Conservation (phyloP, 2,888 invertebrate species). For the Isoperla grammatica region DNA sequence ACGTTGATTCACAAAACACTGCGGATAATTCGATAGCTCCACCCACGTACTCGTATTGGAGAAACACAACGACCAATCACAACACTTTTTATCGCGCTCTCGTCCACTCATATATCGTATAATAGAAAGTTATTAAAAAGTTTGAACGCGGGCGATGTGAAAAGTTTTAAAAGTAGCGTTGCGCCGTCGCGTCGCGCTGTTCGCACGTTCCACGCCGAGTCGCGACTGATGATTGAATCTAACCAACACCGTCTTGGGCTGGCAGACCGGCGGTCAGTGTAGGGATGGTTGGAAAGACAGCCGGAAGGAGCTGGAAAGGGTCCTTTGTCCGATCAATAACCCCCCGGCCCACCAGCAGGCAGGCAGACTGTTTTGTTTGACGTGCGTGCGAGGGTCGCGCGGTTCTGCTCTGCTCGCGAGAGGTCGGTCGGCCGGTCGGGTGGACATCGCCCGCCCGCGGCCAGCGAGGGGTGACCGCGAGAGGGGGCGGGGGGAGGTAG, state of each 20-base stretch:
- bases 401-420: slow-evolving; percentile 38
- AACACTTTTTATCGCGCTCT: slow-evolving; percentile 28
- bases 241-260: slow-evolving; percentile 17
- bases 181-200: slow-evolving; percentile 21
- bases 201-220: slow-evolving; percentile 34
- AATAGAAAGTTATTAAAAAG: slow-evolving; percentile 29
- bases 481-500: slow-evolving; percentile 31
- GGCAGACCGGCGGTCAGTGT: slow-evolving; percentile 26
- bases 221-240: slow-evolving; percentile 31
- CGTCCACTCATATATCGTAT: slow-evolving; percentile 22
- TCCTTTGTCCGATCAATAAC: slow-evolving; percentile 29
- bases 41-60: slow-evolving; percentile 29
- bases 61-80: slow-evolving; percentile 29
- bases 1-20: slow-evolving; percentile 22
- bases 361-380: slow-evolving; percentile 3
- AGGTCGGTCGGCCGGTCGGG: slow-evolving; percentile 30
- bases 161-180: slow-evolving; percentile 26
- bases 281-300: slow-evolving; percentile 19
- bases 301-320: slow-evolving; percentile 27
- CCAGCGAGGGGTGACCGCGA: slow-evolving; percentile 28
- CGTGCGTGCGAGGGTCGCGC: slow-evolving; percentile 20
- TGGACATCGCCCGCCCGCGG: slow-evolving; percentile 25
- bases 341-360: slow-evolving; percentile 24
- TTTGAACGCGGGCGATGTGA: slow-evolving; percentile 27
- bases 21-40: slow-evolving; percentile 29